A percentile compares a stretch with the other conserved stretches of the same genome.
Conservation (phyloP, 2,797 vertebrate genomes). For the Dallia pectoralis region DNA sequence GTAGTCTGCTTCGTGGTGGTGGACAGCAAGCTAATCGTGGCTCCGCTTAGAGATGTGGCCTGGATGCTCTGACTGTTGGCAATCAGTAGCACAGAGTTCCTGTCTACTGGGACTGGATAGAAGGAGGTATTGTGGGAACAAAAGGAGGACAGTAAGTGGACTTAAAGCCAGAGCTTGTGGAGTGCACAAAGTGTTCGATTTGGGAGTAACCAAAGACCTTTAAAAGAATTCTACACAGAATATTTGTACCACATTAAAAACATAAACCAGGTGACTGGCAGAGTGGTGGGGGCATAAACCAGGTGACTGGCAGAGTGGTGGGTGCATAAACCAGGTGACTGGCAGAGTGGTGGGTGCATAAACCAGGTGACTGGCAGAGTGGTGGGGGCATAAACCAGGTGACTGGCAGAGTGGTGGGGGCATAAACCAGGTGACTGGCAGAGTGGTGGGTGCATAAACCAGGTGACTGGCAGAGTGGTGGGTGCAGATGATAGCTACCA, state of each 20-base stretch:
- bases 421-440: not conserved
- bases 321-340: not conserved
- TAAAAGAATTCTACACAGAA: not conserved
- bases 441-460: no score
- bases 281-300: no score
- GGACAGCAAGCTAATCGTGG: slow-evolving; percentile 83
- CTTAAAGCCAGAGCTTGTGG: no score
- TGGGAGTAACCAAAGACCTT: not conserved
- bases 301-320: not conserved
- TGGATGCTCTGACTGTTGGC: slow-evolving; percentile 97
- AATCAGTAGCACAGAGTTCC: slow-evolving; percentile 90
- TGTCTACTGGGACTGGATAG: slow-evolving; percentile 88
- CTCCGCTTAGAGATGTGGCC: slow-evolving; percentile 88
- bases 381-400: not conserved
- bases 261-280: not conserved
- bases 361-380: no score
- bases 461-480: not conserved
- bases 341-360: no score
- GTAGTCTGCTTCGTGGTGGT: slow-evolving; percentile 94
- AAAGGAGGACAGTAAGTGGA: no score
- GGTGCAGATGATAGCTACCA: slow-evolving; percentile 61
- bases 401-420: not conserved
- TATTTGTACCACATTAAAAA: not conserved
- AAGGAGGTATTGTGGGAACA: no score
- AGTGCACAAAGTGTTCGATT: not conserved